Evolutionary conservation across 2,113 vertebrate genomes (phyloP), one percentile per base, ranked within the genome.

Genomic region (Cyprinodon tularosa): DNA sequence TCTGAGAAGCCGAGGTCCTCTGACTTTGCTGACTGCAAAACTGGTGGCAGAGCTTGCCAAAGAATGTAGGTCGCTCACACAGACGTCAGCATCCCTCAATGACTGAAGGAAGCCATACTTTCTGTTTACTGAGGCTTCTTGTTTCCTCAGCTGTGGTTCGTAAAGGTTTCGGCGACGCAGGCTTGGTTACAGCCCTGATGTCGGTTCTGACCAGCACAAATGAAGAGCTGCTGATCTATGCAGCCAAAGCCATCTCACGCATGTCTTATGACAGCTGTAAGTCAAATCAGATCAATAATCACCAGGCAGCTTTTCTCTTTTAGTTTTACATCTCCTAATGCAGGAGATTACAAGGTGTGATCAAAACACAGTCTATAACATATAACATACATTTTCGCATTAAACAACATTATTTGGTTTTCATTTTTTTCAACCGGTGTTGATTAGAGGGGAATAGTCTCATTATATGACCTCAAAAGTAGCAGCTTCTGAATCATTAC

Each of bases 21-120:
- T 95, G 3, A 87, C 92, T 11, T 57, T 90, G 72, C 93, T 94
- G 66, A 93, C 95, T 2, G 94, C 94, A 42, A 92, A 93, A 38
- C 90, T 96, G 45, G 93, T 96, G 66, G 93, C 96, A 53, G 95
- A 96, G 81, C 94, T 96, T 69, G 92, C 95, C 79, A 96, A 92
- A 68, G 94, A 96, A 17, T 91, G 96, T 96, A 80, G 64, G 95
- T 76, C 14, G 36, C 7, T 45, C 40, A 22, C 42, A 40, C 62
- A 64, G 38, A 40, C n/a, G 14, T 6, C 29, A 42, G 29, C 20
- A 5, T 11, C 3, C 1, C 22, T 22, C 11, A 12, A 65, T 44
- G 42, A 12, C 17, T 22, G 12, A 5, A 63, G 14, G 17, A 57
- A 57, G 50, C 20, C 1, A 13, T 37, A 39, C 36, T 60, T 2